Base-by-base conservation (phyloP, 2,888 invertebrate genomes). In the Galerucella nymphaeae region DNA sequence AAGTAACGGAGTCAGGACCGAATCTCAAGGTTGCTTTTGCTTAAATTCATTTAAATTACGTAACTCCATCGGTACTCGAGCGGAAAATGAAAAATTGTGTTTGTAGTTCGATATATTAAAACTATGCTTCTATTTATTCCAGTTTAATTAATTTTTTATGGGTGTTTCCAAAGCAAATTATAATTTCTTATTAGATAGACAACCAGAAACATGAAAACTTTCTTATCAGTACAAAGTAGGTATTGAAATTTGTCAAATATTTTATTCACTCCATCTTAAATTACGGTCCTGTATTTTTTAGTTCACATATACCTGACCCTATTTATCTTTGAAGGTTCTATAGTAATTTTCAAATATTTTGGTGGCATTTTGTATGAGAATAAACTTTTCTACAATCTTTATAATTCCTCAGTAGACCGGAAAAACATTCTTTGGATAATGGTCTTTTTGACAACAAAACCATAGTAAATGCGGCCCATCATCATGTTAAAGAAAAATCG, bases 311-410 rank as follows among this genome's bases (percentile, higher is more conserved):
- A 79, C 80, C 80, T 79, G 78, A 76, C 73, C 41, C 50, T 57
- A 68, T 73, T 72, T 50, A 67, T 59, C 59, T 61, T 23, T 58
- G 65, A 55, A 68, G 68, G 71, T 69, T 76, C 78, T 79, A 78
- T 69, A 76, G 79, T 79, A 78, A 82, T 82, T 79, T 82, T 78
- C 77, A 81, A 79, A 79, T 79, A 79, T 77, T 76, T 81, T 72
- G 75, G 76, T 77, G 76, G 75, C 76, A 78, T 80, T 79, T 16
- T 80, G 73, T 76, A 74, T 76, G 74, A 58, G 71, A 66, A 68
- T 70, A 45, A 57, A 74, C 73, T 76, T 62, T 67, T 66, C 62
- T 68, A 38, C 64, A 66, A 64, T 72, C 68, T 75, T 80, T 78
- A 68, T 80, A 66, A 76, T 76, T 73, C 61, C 68, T 69, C 64